A percentile compares a stretch with the other conserved stretches of the same genome.
These are phyloP conservation scores for Pardalotus punctatus DNA, from an alignment of 2,113 vertebrate genomes.

Conservation along the genomic window DNA sequence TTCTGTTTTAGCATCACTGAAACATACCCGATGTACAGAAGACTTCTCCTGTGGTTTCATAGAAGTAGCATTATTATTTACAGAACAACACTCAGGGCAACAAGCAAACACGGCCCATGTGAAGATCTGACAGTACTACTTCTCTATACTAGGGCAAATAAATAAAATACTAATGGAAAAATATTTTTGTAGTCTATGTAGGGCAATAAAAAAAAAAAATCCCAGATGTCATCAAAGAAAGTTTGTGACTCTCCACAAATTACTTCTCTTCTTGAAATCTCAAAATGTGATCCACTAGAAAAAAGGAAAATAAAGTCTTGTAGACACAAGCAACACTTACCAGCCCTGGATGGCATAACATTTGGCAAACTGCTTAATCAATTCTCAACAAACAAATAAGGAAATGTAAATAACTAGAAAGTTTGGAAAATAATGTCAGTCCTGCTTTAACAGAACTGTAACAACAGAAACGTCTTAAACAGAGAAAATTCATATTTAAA, in stretches of 20 bases:
- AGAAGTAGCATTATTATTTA: background rate
- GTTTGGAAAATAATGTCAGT: background rate
- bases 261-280: background rate
- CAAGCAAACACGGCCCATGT: background rate
- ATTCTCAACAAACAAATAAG: background rate
- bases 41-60: background rate
- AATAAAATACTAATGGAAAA: background rate
- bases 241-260: background rate
- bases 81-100: background rate
- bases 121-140: background rate
- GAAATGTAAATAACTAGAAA: background rate
- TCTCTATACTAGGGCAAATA: background rate
- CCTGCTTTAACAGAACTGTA: background rate
- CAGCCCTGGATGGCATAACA: background rate
- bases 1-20: background rate
- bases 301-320: background rate
- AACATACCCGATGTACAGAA: accelerated
- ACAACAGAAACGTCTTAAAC: background rate
- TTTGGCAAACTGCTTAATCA: background rate
- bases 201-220: background rate
- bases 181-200: background rate
- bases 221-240: background rate
- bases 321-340: background rate
- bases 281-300: background rate
- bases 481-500: background rate